A percentile compares a stretch with the other conserved stretches of the same genome.
These are phyloP conservation scores for Pyrrhopygopsis socrates DNA, from an alignment of 2,888 invertebrate genomes.

Conservation along the genomic window DNA sequence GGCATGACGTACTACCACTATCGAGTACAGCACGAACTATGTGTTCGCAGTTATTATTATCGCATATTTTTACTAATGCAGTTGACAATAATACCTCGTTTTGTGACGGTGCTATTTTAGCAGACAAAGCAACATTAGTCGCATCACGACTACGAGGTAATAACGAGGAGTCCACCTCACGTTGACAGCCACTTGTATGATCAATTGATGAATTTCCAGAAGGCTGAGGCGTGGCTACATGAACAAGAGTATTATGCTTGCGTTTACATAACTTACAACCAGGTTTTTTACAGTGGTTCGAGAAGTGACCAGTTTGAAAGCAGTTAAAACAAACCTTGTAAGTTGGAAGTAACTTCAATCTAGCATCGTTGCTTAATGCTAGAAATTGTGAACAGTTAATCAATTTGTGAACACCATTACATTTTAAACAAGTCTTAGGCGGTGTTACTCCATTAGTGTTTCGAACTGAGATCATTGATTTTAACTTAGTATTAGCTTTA, in stretches of 20 bases:
- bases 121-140: neutral
- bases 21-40: constrained; percentile 62
- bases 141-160: neutral
- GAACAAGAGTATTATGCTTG: constrained; percentile 8
- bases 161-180: neutral
- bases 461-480: neutral
- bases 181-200: neutral
- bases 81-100: constrained; percentile 39
- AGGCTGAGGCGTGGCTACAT: neutral
- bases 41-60: constrained; percentile 34
- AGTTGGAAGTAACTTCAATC: neutral
- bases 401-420: constrained; percentile 9
- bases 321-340: constrained; percentile 5
- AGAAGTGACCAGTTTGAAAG: neutral
- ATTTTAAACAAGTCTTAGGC: constrained; percentile 4
- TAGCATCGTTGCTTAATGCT: neutral
- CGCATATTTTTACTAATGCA: constrained; percentile 58
- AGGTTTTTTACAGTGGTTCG: constrained; percentile 20
- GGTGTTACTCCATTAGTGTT: neutral
- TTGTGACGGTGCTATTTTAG: neutral
- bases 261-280: constrained; percentile 31
- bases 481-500: neutral
- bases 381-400: constrained; percentile 16
- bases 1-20: constrained; percentile 41
- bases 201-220: neutral